Evolutionary conservation across 2,888 invertebrate species (phyloP).

Genomic region (Schrankia costaestrigalis): DNA sequence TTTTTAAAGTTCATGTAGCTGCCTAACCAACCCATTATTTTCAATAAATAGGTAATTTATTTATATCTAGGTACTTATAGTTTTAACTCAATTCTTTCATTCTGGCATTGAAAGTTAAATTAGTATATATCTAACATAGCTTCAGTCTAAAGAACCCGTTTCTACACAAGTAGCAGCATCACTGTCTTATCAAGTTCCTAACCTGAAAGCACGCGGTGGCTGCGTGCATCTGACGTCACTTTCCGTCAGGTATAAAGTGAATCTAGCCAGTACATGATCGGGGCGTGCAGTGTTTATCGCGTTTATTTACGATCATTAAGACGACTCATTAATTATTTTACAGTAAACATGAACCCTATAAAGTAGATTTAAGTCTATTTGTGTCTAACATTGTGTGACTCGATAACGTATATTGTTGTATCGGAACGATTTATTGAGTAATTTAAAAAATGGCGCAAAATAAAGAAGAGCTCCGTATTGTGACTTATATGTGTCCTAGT

Average conservation of each 20-base stretch:
- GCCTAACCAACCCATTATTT: no score
- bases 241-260: constrained; percentile 22
- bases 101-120: not conserved
- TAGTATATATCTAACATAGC: not conserved
- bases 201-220: constrained; percentile 23
- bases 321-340: constrained; percentile 9
- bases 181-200: constrained; percentile 9
- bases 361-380: no score
- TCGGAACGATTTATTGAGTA: constrained; percentile 3
- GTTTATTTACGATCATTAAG: constrained; percentile 30
- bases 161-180: not conserved
- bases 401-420: constrained; percentile 5
- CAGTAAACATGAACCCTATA: constrained; percentile 8
- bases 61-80: no score
- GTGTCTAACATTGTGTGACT: no score
- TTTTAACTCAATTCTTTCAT: no score
- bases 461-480: constrained; percentile 70
- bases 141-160: not conserved
- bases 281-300: constrained; percentile 44
- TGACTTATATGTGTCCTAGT: constrained; percentile 83
- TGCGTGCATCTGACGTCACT: constrained; percentile 22
- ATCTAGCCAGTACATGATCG: constrained; percentile 43
- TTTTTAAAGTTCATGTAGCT: no score
- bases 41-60: no score
- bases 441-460: constrained; percentile 50